Conservation (phyloP, 2,888 invertebrate genomes). For the Drosophila nr. fundita region DNA sequence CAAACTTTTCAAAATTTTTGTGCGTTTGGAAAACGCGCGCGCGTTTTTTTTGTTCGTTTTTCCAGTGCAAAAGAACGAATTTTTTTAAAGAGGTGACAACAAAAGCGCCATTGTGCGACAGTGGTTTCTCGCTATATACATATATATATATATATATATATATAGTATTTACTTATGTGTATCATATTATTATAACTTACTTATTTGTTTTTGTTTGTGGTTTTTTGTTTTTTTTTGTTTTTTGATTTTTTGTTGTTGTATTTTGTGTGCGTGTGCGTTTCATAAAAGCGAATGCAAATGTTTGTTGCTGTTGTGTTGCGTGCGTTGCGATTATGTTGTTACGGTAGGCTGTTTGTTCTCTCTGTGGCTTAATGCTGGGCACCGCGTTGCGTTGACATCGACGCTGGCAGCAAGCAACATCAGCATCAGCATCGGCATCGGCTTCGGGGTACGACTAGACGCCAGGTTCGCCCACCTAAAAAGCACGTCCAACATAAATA, state of each 20-base stretch:
- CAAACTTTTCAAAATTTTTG: constrained; percentile 22
- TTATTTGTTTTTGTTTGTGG: constrained; percentile 26
- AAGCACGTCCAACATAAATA: constrained; percentile 45
- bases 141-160: constrained; percentile 18
- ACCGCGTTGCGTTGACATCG: constrained; percentile 8
- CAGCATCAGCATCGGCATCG: constrained; percentile 39
- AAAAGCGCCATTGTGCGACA: not conserved
- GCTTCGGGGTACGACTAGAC: constrained; percentile 41
- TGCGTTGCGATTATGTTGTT: constrained; percentile 37
- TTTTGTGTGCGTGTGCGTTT: constrained; percentile 62
- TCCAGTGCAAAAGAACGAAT: constrained; percentile 27
- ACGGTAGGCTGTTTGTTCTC: constrained; percentile 25
- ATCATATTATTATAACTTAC: constrained; percentile 18
- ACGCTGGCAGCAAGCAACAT: constrained; percentile 29
- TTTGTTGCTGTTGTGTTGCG: constrained; percentile 32
- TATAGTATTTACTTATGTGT: constrained; percentile 11
- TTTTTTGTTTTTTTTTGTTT: constrained; percentile 13
- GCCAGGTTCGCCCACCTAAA: constrained; percentile 76
- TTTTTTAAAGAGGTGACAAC: constrained; percentile 56
- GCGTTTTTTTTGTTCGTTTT: constrained; percentile 31
- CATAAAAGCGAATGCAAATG: constrained; percentile 42
- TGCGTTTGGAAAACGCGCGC: constrained; percentile 62
- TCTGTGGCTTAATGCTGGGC: constrained; percentile 33
- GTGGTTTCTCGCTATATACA: constrained; percentile 13
- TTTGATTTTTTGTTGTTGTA: constrained; percentile 4